Base-by-base conservation (phyloP, 2,888 invertebrate species). In the Macropis europaea region DNA sequence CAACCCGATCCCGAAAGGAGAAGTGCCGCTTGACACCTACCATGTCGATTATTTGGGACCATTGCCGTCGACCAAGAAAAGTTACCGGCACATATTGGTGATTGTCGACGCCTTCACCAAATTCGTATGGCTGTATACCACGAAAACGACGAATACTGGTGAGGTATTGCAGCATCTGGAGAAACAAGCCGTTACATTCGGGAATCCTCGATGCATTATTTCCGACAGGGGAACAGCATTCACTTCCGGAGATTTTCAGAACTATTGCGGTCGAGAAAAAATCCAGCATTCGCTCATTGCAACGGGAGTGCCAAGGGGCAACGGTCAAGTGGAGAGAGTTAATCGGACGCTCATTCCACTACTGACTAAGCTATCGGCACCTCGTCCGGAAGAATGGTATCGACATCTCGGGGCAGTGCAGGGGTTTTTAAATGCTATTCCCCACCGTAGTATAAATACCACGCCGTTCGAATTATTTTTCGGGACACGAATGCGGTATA, bases 311-410 rank as follows among this genome's bases (percentile, higher is more conserved):
- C 53, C 53, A 4, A 24, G 53, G n/a, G 38, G 38, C 4, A 53
- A 53, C 38, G 53, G 53, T 2, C 24, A 36, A n/a, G 38, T 53
- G 2, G 53, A 53, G 28, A 4, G 38, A 5, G 38, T 54, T 3
- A 54, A 63, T 38, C 26, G 47, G 0, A 38, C 19, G 1, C 28
- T 54, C 2, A 63, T 63, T n/a, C 56, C 62, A 9, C 17, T 53
- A 2, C 22, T 15, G 3, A 13, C 13, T 3, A 52, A 52, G 6
- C 6, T 52, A 17, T 17, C 52, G 6, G 24, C 22, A 3, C 24
- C 54, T 1, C 9, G 40, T 2, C 30, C 40, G 0, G 26, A 54
- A 15, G 42, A 54, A 5, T 54, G 54, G 54, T n/a, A 30, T 38
- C 15, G 28, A 6, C 19, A 40, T 30, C 2, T 40, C 2, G 32